phyloP scores from a whole-genome alignment of 2,888 invertebrate genomes.

The Calliopum simillimum region DNA sequence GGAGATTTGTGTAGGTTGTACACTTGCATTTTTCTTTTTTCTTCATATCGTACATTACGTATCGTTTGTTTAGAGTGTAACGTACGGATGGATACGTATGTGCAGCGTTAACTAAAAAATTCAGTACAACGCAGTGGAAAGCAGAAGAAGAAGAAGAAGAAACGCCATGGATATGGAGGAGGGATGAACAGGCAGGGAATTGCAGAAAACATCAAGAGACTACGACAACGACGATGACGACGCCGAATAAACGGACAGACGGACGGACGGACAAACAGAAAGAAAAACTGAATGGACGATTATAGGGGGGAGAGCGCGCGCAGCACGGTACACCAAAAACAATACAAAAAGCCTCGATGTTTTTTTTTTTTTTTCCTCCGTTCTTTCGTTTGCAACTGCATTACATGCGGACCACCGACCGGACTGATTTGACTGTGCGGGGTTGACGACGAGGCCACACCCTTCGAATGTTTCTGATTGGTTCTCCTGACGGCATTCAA shows the following conservation, averaged over 20 bases:
- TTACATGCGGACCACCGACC: not conserved
- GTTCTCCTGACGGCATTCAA: conserved; percentile 39
- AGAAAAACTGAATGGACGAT: not conserved
- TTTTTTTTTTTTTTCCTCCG: no score
- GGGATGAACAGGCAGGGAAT: not conserved
- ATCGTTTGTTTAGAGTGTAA: not conserved
- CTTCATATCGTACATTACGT: no score
- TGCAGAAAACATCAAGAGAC: no score
- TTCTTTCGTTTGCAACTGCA: not conserved
- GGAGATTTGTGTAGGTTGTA: not conserved
- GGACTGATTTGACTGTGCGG: conserved; percentile 23
- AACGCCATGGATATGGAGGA: not conserved
- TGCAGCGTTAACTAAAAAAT: conserved; percentile 10
- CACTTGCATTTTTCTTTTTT: not conserved
- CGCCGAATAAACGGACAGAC: not conserved
- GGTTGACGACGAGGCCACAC: conserved; percentile 48
- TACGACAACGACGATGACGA: not conserved
- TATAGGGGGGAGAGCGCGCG: conserved; percentile 1
- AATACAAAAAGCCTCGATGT: conserved; percentile 27
- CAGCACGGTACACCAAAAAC: conserved; percentile 14
- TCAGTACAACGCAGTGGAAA: not conserved
- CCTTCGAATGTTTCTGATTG: conserved; percentile 50
- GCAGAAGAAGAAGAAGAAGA: not conserved
- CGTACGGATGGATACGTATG: no score
- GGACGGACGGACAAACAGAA: not conserved